A percentile compares a stretch with the other conserved stretches of the same genome.
These are phyloP conservation scores for Calephelis perditalis DNA, from an alignment of 2,888 invertebrate genomes.

Conservation along the genomic window DNA sequence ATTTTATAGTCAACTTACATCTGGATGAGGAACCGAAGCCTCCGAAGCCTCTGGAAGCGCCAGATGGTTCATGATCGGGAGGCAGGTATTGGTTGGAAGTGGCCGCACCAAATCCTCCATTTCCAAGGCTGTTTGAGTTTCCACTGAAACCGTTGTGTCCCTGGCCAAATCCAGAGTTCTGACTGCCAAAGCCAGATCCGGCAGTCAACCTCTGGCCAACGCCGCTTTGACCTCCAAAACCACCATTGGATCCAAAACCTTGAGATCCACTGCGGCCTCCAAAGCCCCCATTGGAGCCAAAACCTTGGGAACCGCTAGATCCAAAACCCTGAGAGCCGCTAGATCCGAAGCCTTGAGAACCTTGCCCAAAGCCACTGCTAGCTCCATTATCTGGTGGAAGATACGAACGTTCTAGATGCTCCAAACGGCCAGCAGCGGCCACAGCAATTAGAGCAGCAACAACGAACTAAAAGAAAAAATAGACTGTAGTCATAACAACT, in stretches of 20 bases:
- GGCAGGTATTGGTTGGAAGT: slow-evolving; percentile 65
- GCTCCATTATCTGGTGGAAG: slow-evolving; percentile 50
- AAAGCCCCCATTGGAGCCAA: slow-evolving; percentile 31
- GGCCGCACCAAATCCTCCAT: slow-evolving; percentile 41
- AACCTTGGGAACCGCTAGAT: slow-evolving; percentile 17
- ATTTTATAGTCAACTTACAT: slow-evolving; percentile 24
- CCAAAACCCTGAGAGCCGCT: slow-evolving; percentile 24
- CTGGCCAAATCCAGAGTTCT: slow-evolving; percentile 4
- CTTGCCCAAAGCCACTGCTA: slow-evolving; percentile 21
- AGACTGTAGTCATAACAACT: too few relatives aligned
- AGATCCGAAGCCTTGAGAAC: slow-evolving; percentile 23
- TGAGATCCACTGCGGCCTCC: slow-evolving; percentile 19
- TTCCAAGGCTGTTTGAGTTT: slow-evolving; percentile 24
- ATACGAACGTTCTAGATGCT: slow-evolving; percentile 61
- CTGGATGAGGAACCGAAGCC: slow-evolving; percentile 30
- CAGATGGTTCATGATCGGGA: slow-evolving; percentile 49
- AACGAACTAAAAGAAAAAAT: slow-evolving; percentile 46
- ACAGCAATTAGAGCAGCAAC: slow-evolving; percentile 55
- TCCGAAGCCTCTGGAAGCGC: slow-evolving; percentile 29
- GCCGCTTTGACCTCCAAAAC: slow-evolving; percentile 18
- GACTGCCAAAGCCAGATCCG: slow-evolving; percentile 20
- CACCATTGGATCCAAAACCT: slow-evolving; percentile 19
- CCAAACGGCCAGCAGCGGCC: slow-evolving; percentile 57
- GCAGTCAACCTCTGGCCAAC: slow-evolving; percentile 13
- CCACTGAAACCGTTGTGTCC: slow-evolving; percentile 30